phyloP scores from a whole-genome alignment of 2,888 invertebrate species.

The Euclidia mi region DNA sequence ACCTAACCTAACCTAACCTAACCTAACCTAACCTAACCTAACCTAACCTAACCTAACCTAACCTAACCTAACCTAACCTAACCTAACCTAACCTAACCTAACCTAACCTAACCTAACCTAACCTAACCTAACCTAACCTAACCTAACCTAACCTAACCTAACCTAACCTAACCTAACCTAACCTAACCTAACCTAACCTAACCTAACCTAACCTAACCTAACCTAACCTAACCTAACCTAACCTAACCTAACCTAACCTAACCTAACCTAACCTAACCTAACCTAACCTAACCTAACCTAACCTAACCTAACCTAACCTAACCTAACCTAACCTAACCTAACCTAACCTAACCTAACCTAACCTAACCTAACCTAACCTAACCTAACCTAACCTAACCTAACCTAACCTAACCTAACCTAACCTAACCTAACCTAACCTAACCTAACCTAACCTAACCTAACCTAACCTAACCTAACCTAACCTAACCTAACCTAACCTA shows the following conservation, averaged over 20 bases:
- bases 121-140: too few relatives aligned
- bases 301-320: slow-evolving; percentile 39
- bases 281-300: slow-evolving; percentile 36
- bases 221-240: slow-evolving; percentile 21
- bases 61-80: too few relatives aligned
- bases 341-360: slow-evolving; percentile 31
- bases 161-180: too few relatives aligned
- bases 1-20: too few relatives aligned
- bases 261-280: slow-evolving; percentile 24
- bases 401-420: slow-evolving; percentile 29
- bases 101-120: too few relatives aligned
- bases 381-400: too few relatives aligned
- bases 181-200: too few relatives aligned
- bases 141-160: too few relatives aligned
- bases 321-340: slow-evolving; percentile 35
- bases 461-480: slow-evolving; percentile 34
- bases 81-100: too few relatives aligned
- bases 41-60: too few relatives aligned
- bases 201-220: too few relatives aligned
- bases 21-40: too few relatives aligned
- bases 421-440: slow-evolving; percentile 29
- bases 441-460: slow-evolving; percentile 28
- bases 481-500: slow-evolving; percentile 7
- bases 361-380: slow-evolving; percentile 27
- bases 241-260: slow-evolving; percentile 14